Conservation (phyloP, 2,113 vertebrate species). For the Anoplopoma fimbria region DNA sequence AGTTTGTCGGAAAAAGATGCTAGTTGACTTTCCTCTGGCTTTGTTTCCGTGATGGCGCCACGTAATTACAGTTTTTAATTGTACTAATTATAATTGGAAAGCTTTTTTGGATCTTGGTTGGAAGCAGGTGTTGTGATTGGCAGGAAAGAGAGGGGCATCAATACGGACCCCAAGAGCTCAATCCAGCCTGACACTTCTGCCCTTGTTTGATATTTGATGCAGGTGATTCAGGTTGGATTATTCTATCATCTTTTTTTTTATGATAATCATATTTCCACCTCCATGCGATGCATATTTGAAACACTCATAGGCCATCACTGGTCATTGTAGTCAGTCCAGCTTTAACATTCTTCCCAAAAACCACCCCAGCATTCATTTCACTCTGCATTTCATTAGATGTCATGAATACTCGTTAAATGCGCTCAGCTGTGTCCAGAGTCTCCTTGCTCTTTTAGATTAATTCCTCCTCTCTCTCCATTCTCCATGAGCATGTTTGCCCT, state of each 20-base stretch:
- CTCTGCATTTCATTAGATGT: slow-evolving; percentile 70
- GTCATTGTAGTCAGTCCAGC: neutral
- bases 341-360: slow-evolving; percentile 19
- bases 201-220: slow-evolving; percentile 35
- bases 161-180: neutral
- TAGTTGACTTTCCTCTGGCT: too few species aligned
- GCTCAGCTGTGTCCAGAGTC: slow-evolving; percentile 77
- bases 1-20: too few species aligned
- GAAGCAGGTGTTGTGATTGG: too few species aligned
- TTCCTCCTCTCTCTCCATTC: slow-evolving; percentile 59
- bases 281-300: neutral
- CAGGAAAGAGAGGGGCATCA: neutral
- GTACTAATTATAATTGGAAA: neutral
- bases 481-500: slow-evolving; percentile 75
- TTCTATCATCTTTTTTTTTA: neutral
- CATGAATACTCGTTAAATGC: slow-evolving; percentile 82
- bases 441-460: slow-evolving; percentile 64
- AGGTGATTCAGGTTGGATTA: slow-evolving; percentile 11
- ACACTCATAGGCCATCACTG: neutral
- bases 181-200: neutral
- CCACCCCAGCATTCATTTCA: slow-evolving; percentile 68
- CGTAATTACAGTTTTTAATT: neutral
- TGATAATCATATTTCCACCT: neutral
- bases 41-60: too few species aligned
- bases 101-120: neutral